A percentile compares a stretch with the other conserved stretches of the same genome.
phyloP scores from a whole-genome alignment of 2,888 invertebrate genomes.

The Caenorhabditis virilis region DNA sequence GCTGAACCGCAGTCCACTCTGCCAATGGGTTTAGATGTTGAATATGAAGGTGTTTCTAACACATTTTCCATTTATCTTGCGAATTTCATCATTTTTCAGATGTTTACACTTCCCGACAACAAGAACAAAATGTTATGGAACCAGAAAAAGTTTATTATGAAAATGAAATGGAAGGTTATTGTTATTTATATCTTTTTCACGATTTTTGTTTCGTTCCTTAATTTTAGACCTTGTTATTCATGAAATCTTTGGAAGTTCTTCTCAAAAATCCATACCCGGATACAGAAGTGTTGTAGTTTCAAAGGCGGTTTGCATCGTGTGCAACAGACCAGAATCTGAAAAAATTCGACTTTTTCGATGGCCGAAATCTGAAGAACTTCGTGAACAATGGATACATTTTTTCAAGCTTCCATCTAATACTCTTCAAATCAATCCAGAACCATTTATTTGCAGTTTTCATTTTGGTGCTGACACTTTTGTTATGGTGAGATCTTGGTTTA shows the following conservation, averaged over 20 bases:
- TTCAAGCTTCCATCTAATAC: slow-evolving; percentile 14
- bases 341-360: slow-evolving; percentile 39
- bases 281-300: slow-evolving; percentile 7
- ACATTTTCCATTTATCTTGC: no score
- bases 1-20: no score
- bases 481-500: slow-evolving; percentile 14
- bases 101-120: no score
- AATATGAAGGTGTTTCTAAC: no score
- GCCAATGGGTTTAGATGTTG: no score
- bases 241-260: slow-evolving; percentile 32
- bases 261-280: no score
- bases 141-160: slow-evolving; percentile 32
- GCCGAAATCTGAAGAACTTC: slow-evolving; percentile 26
- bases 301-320: slow-evolving; percentile 19
- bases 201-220: no score
- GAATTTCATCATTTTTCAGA: no score
- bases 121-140: no score
- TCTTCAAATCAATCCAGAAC: slow-evolving; percentile 6
- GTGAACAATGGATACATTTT: slow-evolving; percentile 34
- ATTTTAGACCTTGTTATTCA: slow-evolving; percentile 18
- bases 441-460: slow-evolving; percentile 37
- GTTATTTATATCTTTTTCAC: neutral
- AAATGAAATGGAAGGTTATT: slow-evolving; percentile 24
- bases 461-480: slow-evolving; percentile 35
- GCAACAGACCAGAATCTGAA: slow-evolving; percentile 24